Base-by-base conservation (phyloP, 2,113 vertebrate genomes). In the Notarius quadriscutis region DNA sequence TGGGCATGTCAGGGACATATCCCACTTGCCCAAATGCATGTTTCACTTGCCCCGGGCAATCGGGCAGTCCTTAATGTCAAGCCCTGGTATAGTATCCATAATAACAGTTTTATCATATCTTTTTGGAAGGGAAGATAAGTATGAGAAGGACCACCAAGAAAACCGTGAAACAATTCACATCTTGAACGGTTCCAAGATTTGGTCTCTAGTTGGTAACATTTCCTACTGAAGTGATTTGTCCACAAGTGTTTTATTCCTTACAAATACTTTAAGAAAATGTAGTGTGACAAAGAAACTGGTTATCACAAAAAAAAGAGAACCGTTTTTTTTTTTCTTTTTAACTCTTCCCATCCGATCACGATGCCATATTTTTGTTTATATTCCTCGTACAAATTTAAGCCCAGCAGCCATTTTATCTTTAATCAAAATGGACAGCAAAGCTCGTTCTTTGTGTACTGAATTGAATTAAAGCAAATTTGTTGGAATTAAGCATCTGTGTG, bases 401-500 rank as follows among this genome's bases (percentile, higher is more conserved):
- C 34, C 72, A 27, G 5, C 34, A 34, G 3, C 72, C 25, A 4
- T 78, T 79, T 78, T 25, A 78, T 79, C 74, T 78, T 79, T 62
- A 55, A 50, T 51, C 6, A 55, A 80, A 86, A 79, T 25, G 10
- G 25, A 77, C 72, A 85, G 55, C 22, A n/a, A 41, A 50, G 55
- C 25, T 79, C 27, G 27, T 57, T 80, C 30, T 81, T 72, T 60
- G 30, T 72, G 27, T 17, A 25, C 22, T 50, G 51, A 50, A 86
- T 72, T n/a, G 63, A 86, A 80, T 86, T 7, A 67, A 81, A 14
- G 50, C 41, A 55, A 69, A 69, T 41, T 55, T 14, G 27, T 51
- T 77, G 78, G 63, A 82, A 57, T 25, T 15, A 55, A 79, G 53
- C 77, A 48, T 60, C 84, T 78, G 84, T 22, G 27, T 53, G 41